Evolutionary conservation across 2,888 invertebrate species (phyloP), one percentile per base, ranked within the genome.

Genomic region (Myathropa florea): DNA sequence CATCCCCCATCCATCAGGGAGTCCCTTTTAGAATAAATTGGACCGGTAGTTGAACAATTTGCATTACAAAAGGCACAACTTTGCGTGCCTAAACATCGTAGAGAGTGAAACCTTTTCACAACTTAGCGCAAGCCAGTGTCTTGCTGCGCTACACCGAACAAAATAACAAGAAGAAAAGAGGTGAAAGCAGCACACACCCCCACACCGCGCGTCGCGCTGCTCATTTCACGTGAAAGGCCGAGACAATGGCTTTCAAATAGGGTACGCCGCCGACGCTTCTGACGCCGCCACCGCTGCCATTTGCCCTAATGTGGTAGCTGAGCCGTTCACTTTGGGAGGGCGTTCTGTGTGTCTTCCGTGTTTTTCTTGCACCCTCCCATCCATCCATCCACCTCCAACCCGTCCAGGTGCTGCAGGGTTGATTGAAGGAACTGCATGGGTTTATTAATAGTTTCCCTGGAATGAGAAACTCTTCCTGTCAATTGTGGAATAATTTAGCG

Each of bases 41-140:
- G 83, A 86, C 86, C 86, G 86, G 86, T 86, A 86, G 86, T 82
- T 73, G 83, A 83, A 78, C 86, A 86, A 86, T 86, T 86, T 86
- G 86, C 86, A 86, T 86, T 83, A 86, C 86, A 86, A 86, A 86
- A 83, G 86, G 86, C 75, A 71, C 70, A 83, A 79, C 86, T 79
- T 86, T 86, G 86, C 86, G 86, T 86, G 86, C 79, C 71, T 86
- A 83, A 83, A 83, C 83, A 83, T 86, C 86, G 73, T 86, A 86
- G 86, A 86, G 86, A 83, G 83, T 86, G 86, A 86, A 86, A 86
- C 78, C 83, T 83, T 86, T 86, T 86, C 86, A 86, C 86, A 86
- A 86, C 73, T 86, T 86, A 86, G 75, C 86, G 75, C 86, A 86
- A 83, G 82, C 55, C 84, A 81, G 65, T 46, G 67, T 7, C 46